Conservation (phyloP, 2,113 vertebrate species). For the Pimephales promelas region DNA sequence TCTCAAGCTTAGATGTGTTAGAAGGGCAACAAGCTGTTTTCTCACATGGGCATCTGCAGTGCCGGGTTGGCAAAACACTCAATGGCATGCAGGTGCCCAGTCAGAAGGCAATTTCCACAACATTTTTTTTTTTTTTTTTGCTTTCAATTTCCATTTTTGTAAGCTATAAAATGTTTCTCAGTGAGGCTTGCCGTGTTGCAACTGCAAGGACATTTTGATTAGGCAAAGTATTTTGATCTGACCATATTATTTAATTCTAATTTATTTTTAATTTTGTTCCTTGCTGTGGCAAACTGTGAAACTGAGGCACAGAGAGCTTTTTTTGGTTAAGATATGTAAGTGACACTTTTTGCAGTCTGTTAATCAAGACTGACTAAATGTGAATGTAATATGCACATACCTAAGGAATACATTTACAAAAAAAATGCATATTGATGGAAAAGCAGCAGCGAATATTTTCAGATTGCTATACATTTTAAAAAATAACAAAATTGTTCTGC, state of each 20-base stretch:
- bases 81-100: constrained; percentile 65
- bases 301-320: constrained; percentile 46
- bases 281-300: constrained; percentile 51
- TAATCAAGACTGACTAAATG: constrained; percentile 40
- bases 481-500: neutral
- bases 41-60: constrained; percentile 56
- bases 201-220: constrained; percentile 51
- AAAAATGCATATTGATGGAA: constrained; percentile 26
- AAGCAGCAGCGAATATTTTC: neutral
- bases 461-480: neutral
- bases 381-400: neutral
- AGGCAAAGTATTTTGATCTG: neutral
- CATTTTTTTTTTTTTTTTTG: neutral
- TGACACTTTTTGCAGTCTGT: neutral
- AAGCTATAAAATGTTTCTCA: constrained; percentile 46
- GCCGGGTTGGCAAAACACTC: constrained; percentile 55
- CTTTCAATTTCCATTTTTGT: neutral
- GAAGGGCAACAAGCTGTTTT: constrained; percentile 24
- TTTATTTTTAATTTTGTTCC: neutral
- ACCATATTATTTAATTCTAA: neutral
- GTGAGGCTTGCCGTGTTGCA: constrained; percentile 58
- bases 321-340: constrained; percentile 29
- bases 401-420: neutral
- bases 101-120: constrained; percentile 63
- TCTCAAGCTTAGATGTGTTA: constrained; percentile 2